A percentile compares a stretch with the other conserved stretches of the same genome.
These are phyloP conservation scores for Sorex araneus DNA, from an alignment of 2,113 vertebrate species.

Conservation along the genomic window DNA sequence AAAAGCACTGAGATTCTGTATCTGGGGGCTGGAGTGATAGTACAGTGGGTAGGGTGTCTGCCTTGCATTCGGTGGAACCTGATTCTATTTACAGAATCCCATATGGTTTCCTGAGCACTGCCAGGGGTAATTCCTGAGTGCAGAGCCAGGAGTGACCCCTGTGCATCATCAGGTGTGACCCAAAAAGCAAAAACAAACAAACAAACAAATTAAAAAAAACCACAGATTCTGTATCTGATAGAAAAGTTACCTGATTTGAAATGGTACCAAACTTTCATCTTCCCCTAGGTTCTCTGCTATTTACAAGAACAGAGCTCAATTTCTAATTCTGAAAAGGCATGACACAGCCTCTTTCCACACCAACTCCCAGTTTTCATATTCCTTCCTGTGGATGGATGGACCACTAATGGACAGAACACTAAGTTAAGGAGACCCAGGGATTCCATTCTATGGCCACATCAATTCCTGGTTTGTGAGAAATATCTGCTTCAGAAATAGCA, in stretches of 20 bases:
- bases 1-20: slow-evolving; percentile 73
- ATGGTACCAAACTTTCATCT: slow-evolving; percentile 65
- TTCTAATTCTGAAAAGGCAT: slow-evolving; percentile 40
- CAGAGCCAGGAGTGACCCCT: too few species aligned
- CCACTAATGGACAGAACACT: not conserved
- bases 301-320: slow-evolving; percentile 54
- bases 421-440: not conserved
- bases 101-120: too few species aligned
- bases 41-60: too few species aligned
- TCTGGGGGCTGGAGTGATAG: too few species aligned
- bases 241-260: slow-evolving; percentile 63
- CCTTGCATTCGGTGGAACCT: too few species aligned
- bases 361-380: not conserved
- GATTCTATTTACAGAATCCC: too few species aligned
- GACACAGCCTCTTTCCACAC: not conserved
- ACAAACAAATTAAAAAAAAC: too few species aligned
- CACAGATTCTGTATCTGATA: slow-evolving; percentile 67
- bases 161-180: too few species aligned
- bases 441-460: not conserved
- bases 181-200: too few species aligned
- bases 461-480: slow-evolving; percentile 28
- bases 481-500: not conserved
- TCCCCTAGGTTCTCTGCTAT: slow-evolving; percentile 33
- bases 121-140: too few species aligned
- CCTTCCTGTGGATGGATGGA: not conserved